phyloP scores from a whole-genome alignment of 1,140 invertebrate species.

The Eumaeus atala region DNA sequence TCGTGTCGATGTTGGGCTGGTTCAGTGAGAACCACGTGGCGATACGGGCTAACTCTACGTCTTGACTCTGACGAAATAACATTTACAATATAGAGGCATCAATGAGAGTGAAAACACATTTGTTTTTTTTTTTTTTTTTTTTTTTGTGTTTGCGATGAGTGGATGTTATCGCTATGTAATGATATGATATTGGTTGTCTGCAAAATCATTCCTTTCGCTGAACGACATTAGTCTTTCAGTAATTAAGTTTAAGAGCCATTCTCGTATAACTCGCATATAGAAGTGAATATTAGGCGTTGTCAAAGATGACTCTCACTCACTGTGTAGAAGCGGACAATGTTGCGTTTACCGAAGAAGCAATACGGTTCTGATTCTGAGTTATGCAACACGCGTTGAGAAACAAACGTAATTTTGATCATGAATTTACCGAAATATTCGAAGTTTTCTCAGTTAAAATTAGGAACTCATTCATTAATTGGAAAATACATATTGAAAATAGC shows the following conservation, averaged over 20 bases:
- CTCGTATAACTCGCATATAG: too few species aligned
- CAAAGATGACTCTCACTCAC: not conserved
- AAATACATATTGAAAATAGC: not conserved
- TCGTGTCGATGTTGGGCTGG: constrained; percentile 75
- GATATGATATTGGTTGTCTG: too few species aligned
- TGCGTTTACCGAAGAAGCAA: not conserved
- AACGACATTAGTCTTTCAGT: too few species aligned
- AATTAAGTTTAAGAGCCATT: too few species aligned
- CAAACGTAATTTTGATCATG: not conserved
- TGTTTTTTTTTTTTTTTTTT: too few species aligned
- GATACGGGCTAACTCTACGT: constrained; percentile 81
- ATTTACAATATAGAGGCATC: not conserved
- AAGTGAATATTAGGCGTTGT: not conserved
- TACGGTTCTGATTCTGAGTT: too few species aligned
- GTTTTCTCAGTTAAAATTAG: not conserved
- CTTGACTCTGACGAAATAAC: constrained; percentile 64
- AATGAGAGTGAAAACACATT: too few species aligned
- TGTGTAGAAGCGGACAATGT: not conserved
- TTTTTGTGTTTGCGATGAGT: too few species aligned
- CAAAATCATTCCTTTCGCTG: too few species aligned
- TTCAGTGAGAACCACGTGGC: constrained; percentile 80
- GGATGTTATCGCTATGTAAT: too few species aligned
- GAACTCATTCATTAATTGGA: constrained; percentile 1
- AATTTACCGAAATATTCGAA: not conserved
- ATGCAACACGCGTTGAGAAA: not conserved